Evolutionary conservation across 2,888 invertebrate species (phyloP).

Genomic region (Podabrus alpinus): DNA sequence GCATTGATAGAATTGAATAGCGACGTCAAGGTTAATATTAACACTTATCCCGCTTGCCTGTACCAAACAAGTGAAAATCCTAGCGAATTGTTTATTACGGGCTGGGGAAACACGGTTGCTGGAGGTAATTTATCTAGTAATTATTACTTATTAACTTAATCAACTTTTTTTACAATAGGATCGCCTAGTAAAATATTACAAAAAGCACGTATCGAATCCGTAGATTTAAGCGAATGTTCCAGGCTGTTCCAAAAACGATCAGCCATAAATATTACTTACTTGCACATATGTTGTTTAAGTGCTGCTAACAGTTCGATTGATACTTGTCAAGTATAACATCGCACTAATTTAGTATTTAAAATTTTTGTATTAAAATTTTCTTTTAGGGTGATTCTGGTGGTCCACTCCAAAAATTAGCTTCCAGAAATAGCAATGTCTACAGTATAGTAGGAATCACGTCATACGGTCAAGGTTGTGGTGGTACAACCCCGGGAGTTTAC

Average conservation of each 20-base stretch:
- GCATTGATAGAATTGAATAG: conserved; percentile 51
- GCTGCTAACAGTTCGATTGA: background rate
- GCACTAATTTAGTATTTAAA: background rate
- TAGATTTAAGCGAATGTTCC: conserved; percentile 30
- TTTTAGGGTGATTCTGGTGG: background rate
- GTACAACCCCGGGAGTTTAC: background rate
- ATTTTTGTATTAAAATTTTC: background rate
- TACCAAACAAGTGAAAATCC: conserved; percentile 46
- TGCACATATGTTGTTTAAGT: background rate
- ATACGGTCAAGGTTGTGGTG: background rate
- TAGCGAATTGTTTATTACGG: conserved; percentile 47
- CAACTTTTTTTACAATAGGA: conserved; percentile 37
- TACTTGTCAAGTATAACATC: background rate
- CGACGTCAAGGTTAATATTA: conserved; percentile 40
- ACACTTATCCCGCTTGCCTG: conserved; percentile 58
- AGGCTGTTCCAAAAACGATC: conserved; percentile 14
- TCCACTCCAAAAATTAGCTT: background rate
- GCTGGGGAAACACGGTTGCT: conserved; percentile 53
- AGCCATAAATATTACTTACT: background rate
- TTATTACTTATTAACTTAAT: no score
- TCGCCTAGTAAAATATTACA: conserved; percentile 39
- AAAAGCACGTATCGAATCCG: conserved; percentile 39
- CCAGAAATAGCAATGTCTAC: background rate
- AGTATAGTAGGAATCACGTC: background rate
- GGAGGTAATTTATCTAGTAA: conserved; percentile 17